Percentiles rank a stretch among this genome's conserved stretches.
Conservation (phyloP, 2,888 invertebrate genomes). For the Drosophila merina region DNA sequence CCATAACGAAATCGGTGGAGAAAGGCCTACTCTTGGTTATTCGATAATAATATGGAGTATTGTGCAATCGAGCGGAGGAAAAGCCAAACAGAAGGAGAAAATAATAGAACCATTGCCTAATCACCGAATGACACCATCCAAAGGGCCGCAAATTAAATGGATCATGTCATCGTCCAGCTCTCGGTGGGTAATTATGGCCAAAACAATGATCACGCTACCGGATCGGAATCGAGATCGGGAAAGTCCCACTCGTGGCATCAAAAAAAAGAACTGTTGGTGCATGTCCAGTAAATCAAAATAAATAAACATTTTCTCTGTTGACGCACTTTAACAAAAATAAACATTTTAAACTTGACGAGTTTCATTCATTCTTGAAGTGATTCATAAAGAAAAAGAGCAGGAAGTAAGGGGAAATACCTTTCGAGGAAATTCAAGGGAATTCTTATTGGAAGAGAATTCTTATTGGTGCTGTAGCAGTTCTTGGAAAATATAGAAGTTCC, state of each 20-base stretch:
- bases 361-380: neutral
- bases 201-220: slow-evolving; percentile 14
- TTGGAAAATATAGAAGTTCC: too few species aligned
- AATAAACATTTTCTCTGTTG: neutral
- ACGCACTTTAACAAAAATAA: neutral
- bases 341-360: neutral
- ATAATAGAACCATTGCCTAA: slow-evolving; percentile 1
- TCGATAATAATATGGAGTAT: slow-evolving; percentile 7
- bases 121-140: slow-evolving; percentile 3
- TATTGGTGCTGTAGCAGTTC: too few species aligned
- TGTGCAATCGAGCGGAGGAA: slow-evolving; percentile 24
- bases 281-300: neutral
- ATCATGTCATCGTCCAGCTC: slow-evolving; percentile 15
- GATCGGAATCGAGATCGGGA: neutral
- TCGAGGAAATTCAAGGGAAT: too few species aligned
- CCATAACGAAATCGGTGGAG: slow-evolving; percentile 6
- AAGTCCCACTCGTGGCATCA: too few species aligned
- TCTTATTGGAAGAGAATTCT: too few species aligned
- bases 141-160: slow-evolving; percentile 7
- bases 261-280: too few species aligned
- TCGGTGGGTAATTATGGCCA: neutral
- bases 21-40: slow-evolving; percentile 2
- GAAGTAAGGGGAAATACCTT: neutral
- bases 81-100: neutral
- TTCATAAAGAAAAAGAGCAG: neutral